A percentile compares a stretch with the other conserved stretches of the same genome.
phyloP scores from a whole-genome alignment of 2,113 vertebrate species.

The Hemiprocne comata region DNA sequence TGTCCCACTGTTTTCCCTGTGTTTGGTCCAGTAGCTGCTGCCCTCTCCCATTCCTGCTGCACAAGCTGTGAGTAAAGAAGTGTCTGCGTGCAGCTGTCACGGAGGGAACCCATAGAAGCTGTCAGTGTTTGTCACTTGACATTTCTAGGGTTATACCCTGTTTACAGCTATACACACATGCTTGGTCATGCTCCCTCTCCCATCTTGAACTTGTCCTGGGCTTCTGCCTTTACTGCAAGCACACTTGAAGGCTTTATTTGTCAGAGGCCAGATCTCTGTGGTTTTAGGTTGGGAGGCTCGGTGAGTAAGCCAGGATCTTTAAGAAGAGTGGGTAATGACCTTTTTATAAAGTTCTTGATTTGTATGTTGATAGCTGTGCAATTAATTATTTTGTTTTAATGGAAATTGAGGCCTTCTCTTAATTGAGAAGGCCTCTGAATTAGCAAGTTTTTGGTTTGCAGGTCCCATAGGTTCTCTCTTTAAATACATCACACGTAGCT shows the following conservation, averaged over 20 bases:
- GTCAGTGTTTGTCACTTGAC: neutral
- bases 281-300: constrained; percentile 30
- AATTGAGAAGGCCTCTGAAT: constrained; percentile 28
- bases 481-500: constrained; percentile 74
- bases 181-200: neutral
- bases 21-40: neutral
- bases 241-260: neutral
- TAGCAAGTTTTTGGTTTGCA: neutral
- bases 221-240: neutral
- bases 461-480: constrained; percentile 46
- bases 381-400: constrained; percentile 19
- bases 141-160: neutral
- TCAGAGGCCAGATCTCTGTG: neutral
- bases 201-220: neutral
- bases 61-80: neutral
- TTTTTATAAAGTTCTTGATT: constrained; percentile 28
- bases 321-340: constrained; percentile 38
- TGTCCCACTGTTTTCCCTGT: neutral
- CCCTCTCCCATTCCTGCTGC: neutral
- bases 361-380: constrained; percentile 47
- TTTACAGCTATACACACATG: neutral
- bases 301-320: constrained; percentile 23
- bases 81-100: neutral
- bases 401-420: constrained; percentile 11
- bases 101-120: neutral